Conservation (phyloP, 92 coral and sea anemone species). For the Diadumene lineata region DNA sequence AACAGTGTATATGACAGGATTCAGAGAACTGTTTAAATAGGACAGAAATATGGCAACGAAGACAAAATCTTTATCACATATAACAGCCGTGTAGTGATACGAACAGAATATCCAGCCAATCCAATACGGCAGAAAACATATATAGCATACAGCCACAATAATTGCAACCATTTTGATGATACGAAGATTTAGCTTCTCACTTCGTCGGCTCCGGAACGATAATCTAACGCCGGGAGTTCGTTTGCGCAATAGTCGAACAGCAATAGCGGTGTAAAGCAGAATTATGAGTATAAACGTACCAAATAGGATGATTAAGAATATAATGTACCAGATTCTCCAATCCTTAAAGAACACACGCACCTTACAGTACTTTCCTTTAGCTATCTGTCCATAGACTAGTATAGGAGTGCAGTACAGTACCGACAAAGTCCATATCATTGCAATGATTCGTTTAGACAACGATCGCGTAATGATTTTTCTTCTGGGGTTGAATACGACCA, state of each 20-base stretch:
- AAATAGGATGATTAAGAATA: slow-evolving; percentile 51
- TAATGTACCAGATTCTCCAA: slow-evolving; percentile 59
- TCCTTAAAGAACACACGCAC: slow-evolving; percentile 48
- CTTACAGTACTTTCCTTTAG: slow-evolving; percentile 36
- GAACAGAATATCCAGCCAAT: slow-evolving; percentile 72
- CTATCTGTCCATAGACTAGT: slow-evolving; percentile 43
- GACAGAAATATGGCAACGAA: slow-evolving; percentile 39
- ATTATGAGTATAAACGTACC: slow-evolving; percentile 45
- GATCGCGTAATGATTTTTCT: slow-evolving; percentile 42
- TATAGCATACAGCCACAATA: slow-evolving; percentile 42
- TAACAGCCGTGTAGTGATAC: slow-evolving; percentile 24
- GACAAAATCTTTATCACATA: slow-evolving; percentile 48
- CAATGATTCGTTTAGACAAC: slow-evolving; percentile 33
- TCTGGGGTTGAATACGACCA: slow-evolving; percentile 55
- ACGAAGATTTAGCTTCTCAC: slow-evolving; percentile 42
- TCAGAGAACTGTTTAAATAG: slow-evolving; percentile 55
- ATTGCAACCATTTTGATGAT: slow-evolving; percentile 65
- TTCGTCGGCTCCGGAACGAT: slow-evolving; percentile 44
- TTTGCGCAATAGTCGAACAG: slow-evolving; percentile 35
- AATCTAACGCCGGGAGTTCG: slow-evolving; percentile 41
- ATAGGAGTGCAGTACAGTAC: slow-evolving; percentile 46
- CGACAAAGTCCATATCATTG: slow-evolving; percentile 43
- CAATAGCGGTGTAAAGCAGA: slow-evolving; percentile 44
- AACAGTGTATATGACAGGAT: slow-evolving; percentile 56
- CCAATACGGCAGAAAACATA: slow-evolving; percentile 68